Base-by-base conservation (phyloP, 2,113 vertebrate genomes). In the Actenoides lindsayi region DNA sequence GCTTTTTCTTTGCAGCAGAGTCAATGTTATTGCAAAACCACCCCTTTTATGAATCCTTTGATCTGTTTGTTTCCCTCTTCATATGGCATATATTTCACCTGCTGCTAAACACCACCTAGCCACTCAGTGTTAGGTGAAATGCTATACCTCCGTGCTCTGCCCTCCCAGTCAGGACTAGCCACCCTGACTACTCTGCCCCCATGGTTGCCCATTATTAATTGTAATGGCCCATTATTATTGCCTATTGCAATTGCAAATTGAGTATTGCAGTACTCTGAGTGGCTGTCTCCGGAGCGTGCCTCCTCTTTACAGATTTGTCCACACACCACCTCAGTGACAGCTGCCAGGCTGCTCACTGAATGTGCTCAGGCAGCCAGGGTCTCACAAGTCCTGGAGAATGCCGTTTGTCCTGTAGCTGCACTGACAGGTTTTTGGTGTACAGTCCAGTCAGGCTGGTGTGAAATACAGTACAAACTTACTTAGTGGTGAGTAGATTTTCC, bases 61-160 rank as follows among this genome's bases (percentile, higher is more conserved):
- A 16, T 53, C 15, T 59, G 19, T n/a, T 79, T 15, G 21, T 44
- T 86, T 86, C 31, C 11, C 10, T 83, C 30, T 67, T 83, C 14
- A 25, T 39, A 20, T 31, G 11, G 7, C 0, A 0, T 41, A 27
- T 25, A 7, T 30, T 54, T 33, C 19, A 28, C 11, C 21, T 77
- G 12, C 27, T 68, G 4, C 64, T 77, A 30, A 18, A 37, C 7
- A 33, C 10, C 6, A 17, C 31, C 31, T 57, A 79, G 44, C 6
- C 16, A 5, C 31, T 74, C 27, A 35, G 10, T 59, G 14, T 46
- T 48, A 41, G n/a, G 14, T 31, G 50, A 87, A 67, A 11, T 6
- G 6, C 5, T 64, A 3, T 39, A 7, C 8, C 24, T 63, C 21
- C 14, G 8, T 35, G 20, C 13, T 76, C 44, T 68, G 13, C 25